Evolutionary conservation across 2,888 invertebrate species (phyloP), one percentile per base, ranked within the genome.

Genomic region (Plagodis pulveraria): DNA sequence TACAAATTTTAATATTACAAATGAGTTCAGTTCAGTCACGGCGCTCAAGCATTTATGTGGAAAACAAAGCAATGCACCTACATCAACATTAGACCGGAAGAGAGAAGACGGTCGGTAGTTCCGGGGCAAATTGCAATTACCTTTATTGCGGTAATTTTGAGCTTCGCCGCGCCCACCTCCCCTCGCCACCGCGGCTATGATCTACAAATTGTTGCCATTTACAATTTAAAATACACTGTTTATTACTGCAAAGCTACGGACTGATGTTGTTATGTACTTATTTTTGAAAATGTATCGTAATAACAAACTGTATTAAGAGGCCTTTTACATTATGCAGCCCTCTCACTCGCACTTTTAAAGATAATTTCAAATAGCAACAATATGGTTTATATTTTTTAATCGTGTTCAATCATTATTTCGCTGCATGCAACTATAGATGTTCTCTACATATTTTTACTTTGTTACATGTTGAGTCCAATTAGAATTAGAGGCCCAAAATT

Each of bases 111-210:
- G 83, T 76, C 75, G 76, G 80, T 83, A 83, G 84, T 89, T 86
- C 80, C 82, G 79, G 74, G 76, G 84, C 83, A 85, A 87, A 86
- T 86, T 84, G 86, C 87, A 87, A 89, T 89, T 89, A 89, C 84
- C 78, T 82, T 87, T 87, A 87, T 88, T 81, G 84, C 83, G 78
- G 88, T 84, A 86, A 89, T 89, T 89, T 86, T 76, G 82, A 74
- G 78, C 76, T 72, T 72, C 67, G 69, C 63, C 67, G 67, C 66
- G 58, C 58, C 58, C 66, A 58, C 67, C 67, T 66, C 66, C 58
- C 58, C 58, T 65, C 61, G 56, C 70, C 54, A 44, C 40, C 51
- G 36, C 56, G 9, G 50, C 50, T 51, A 49, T 66, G 57, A 62
- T 66, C 72, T 76, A 73, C 67, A 73, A 78, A 78, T 70, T 62